Percentiles rank a stretch among this genome's conserved stretches.
Evolutionary conservation across 2,113 vertebrate genomes (phyloP).

Genomic region (Silurus asotus): DNA sequence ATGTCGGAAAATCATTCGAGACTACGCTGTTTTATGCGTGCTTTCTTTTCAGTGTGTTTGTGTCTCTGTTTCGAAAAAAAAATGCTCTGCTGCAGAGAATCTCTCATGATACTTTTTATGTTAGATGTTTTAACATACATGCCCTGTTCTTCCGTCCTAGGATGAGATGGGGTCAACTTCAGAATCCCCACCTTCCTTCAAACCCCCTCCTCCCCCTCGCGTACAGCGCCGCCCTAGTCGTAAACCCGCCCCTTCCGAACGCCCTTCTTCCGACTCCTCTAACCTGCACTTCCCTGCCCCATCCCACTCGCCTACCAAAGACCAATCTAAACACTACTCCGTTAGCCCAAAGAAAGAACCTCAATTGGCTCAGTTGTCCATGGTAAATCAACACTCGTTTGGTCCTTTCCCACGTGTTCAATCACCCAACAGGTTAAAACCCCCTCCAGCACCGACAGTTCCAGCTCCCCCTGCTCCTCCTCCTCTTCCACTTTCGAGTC

Average conservation of each 20-base stretch:
- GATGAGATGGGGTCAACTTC: constrained; percentile 82
- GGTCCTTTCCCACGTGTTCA: constrained; percentile 93
- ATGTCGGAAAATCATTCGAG: constrained; percentile 4
- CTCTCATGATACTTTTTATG: not conserved
- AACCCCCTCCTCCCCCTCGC: constrained; percentile 77
- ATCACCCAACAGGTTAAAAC: constrained; percentile 76
- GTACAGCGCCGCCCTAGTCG: constrained; percentile 61
- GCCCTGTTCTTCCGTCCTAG: constrained; percentile 74
- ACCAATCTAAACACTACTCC: constrained; percentile 52
- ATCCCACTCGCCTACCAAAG: constrained; percentile 61
- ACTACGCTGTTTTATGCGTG: not conserved
- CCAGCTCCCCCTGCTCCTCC: constrained; percentile 35
- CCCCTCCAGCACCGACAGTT: constrained; percentile 45
- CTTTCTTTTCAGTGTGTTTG: constrained; percentile 3
- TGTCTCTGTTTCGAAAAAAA: not conserved
- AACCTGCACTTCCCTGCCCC: constrained; percentile 84
- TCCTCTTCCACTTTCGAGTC: constrained; percentile 26
- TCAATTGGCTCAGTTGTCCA: constrained; percentile 74
- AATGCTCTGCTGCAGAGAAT: not conserved
- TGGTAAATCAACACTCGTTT: constrained; percentile 78
- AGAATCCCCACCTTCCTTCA: constrained; percentile 81
- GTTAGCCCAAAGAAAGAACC: constrained; percentile 66
- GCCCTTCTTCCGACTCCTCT: constrained; percentile 81
- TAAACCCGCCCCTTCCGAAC: constrained; percentile 71
- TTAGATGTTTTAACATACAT: constrained; percentile 41